A percentile compares a stretch with the other conserved stretches of the same genome.
Evolutionary conservation across 2,888 invertebrate species (phyloP).

Genomic region (Frankliniella fusca): DNA sequence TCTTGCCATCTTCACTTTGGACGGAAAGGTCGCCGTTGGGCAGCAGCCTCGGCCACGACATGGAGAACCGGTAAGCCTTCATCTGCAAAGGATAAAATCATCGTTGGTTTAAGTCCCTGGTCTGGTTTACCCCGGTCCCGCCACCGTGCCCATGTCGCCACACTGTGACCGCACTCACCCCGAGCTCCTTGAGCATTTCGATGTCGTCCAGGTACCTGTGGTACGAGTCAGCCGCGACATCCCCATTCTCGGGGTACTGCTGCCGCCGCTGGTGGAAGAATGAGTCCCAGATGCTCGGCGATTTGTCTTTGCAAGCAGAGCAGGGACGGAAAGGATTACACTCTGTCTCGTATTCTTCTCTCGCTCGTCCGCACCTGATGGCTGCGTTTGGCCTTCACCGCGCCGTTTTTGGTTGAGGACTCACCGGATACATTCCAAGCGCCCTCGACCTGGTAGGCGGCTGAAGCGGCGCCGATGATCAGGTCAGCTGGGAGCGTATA

Average conservation of each 20-base stretch:
- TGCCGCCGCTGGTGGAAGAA: constrained; percentile 55
- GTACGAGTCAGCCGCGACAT: constrained; percentile 62
- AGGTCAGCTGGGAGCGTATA: background rate
- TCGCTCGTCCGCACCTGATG: too few relatives aligned
- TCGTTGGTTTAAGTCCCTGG: background rate
- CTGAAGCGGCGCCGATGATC: background rate
- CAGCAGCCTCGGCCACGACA: constrained; percentile 44
- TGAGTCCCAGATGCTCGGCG: constrained; percentile 62
- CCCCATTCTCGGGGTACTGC: constrained; percentile 51
- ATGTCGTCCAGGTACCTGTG: constrained; percentile 59
- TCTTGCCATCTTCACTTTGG: background rate
- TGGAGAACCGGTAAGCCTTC: background rate
- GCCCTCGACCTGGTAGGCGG: constrained; percentile 3
- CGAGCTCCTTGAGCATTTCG: constrained; percentile 51
- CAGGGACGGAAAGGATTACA: background rate
- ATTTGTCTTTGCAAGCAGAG: constrained; percentile 50
- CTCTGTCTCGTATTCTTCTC: background rate
- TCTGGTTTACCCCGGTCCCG: too few relatives aligned
- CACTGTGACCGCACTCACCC: background rate
- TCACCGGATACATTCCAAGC: background rate
- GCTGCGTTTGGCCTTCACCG: too few relatives aligned
- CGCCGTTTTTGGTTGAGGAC: background rate
- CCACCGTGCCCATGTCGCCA: background rate
- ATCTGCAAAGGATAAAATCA: background rate
- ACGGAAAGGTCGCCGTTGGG: background rate